These are phyloP conservation scores for Cossypha caffra DNA, from an alignment of 2,797 vertebrate genomes.

Conservation along the genomic window DNA sequence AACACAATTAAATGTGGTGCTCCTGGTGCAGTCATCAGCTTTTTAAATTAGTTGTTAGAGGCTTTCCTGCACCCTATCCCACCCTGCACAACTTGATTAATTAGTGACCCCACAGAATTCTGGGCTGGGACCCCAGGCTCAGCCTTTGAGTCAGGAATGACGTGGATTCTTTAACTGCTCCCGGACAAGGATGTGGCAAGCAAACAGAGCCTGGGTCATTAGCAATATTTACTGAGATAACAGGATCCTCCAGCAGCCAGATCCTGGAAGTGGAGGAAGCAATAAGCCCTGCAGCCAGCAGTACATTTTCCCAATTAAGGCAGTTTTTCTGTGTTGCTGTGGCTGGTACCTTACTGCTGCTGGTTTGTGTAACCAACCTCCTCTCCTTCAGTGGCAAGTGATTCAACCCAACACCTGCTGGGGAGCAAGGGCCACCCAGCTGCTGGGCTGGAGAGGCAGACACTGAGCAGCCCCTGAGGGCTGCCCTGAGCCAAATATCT, in stretches of 20 bases:
- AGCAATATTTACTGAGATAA: slow-evolving; percentile 38
- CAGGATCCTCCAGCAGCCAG: neutral
- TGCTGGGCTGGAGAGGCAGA: neutral
- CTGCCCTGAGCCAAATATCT: neutral
- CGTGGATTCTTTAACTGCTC: neutral
- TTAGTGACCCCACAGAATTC: neutral
- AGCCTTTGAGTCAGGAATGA: neutral
- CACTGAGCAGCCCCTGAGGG: neutral
- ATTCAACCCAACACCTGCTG: neutral
- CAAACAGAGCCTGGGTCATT: slow-evolving; percentile 15
- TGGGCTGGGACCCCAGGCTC: neutral
- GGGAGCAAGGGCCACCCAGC: neutral
- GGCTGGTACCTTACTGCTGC: neutral
- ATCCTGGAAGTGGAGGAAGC: neutral
- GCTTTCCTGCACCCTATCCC: neutral
- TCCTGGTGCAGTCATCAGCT: neutral
- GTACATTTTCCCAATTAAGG: slow-evolving; percentile 14
- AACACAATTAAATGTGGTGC: neutral
- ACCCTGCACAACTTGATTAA: neutral
- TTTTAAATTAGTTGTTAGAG: neutral
- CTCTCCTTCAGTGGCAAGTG: neutral
- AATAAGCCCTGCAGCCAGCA: neutral
- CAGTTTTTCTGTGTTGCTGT: neutral
- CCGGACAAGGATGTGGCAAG: neutral
- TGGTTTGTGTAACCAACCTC: neutral